phyloP scores from a whole-genome alignment of 2,888 invertebrate species.

The Hyposoter didymator region DNA sequence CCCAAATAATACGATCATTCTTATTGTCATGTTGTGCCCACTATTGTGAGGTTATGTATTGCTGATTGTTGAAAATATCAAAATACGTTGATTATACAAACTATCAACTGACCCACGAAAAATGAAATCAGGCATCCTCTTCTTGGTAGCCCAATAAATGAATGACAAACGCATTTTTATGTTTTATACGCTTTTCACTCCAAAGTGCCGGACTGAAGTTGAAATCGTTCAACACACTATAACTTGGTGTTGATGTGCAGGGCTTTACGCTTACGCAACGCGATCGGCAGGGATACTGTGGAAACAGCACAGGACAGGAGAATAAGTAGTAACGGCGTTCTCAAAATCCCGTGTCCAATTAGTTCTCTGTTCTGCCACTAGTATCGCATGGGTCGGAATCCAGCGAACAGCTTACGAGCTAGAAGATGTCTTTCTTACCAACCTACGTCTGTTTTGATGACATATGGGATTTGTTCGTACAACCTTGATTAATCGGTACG shows the following conservation, averaged over 20 bases:
- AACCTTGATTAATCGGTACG: neutral
- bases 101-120: constrained; percentile 63
- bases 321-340: neutral
- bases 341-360: neutral
- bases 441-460: constrained; percentile 32
- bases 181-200: neutral
- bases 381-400: neutral
- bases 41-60: constrained; percentile 42
- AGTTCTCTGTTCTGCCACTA: neutral
- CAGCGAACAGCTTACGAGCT: no score
- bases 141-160: constrained; percentile 33
- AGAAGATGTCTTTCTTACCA: constrained; percentile 1
- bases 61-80: neutral
- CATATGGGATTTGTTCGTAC: constrained; percentile 24
- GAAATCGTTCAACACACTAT: neutral
- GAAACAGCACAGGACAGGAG: neutral
- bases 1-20: neutral
- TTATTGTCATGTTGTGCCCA: neutral
- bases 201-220: neutral
- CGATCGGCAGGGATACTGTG: neutral
- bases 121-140: constrained; percentile 30
- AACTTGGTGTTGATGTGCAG: neutral
- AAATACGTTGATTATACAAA: neutral
- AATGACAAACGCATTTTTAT: constrained; percentile 51
- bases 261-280: neutral